Evolutionary conservation across 2,888 invertebrate genomes (phyloP).

Genomic region (Phlogophora meticulosa): DNA sequence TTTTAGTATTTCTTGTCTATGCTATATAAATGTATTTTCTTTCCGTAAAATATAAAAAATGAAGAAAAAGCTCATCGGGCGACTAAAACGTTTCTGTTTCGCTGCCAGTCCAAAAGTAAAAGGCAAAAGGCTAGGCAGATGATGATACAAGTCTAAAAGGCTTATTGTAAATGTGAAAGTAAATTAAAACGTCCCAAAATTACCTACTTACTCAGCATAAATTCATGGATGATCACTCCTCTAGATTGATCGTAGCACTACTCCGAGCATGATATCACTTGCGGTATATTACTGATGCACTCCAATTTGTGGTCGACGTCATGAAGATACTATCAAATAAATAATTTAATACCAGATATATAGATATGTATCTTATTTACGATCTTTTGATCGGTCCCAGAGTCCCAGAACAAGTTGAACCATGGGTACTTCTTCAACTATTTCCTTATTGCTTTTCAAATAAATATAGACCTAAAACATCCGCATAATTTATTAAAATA

Average conservation of each 20-base stretch:
- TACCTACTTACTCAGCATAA: too few relatives aligned
- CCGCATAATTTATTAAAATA: too few relatives aligned
- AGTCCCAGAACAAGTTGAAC: conserved; percentile 1
- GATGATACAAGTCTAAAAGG: too few relatives aligned
- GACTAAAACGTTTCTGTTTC: too few relatives aligned
- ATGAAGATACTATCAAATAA: conserved; percentile 33
- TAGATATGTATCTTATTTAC: conserved; percentile 25
- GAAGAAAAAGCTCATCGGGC: too few relatives aligned
- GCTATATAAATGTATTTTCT: too few relatives aligned
- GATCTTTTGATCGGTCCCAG: conserved; percentile 15
- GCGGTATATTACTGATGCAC: conserved; percentile 46
- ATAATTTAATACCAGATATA: conserved; percentile 30
- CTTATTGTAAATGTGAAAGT: neutral
- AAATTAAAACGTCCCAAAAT: conserved; percentile 12
- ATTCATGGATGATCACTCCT: too few relatives aligned
- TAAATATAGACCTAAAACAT: too few relatives aligned
- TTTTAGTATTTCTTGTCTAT: too few relatives aligned
- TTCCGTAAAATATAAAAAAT: too few relatives aligned
- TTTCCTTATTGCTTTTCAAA: neutral
- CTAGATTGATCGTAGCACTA: conserved; percentile 44
- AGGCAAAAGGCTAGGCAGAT: too few relatives aligned
- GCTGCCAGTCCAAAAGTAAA: too few relatives aligned
- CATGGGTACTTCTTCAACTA: neutral
- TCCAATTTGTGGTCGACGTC: conserved; percentile 48
- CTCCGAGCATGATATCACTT: conserved; percentile 36